These are phyloP conservation scores for Tortrix viridana DNA, from an alignment of 2,888 invertebrate species.

Conservation along the genomic window DNA sequence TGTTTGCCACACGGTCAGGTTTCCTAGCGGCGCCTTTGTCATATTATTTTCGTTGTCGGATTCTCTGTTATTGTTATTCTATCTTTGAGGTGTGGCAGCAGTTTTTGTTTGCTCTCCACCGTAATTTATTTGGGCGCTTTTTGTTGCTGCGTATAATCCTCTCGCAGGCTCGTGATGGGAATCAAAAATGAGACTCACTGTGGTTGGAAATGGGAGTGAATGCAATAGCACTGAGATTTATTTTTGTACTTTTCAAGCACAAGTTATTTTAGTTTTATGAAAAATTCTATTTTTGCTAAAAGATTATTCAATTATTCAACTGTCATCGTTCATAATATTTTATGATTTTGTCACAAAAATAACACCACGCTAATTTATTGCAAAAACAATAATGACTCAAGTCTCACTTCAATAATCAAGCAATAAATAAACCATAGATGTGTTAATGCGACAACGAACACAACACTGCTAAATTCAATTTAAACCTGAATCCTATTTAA, in stretches of 20 bases:
- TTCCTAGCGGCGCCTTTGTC: constrained; percentile 55
- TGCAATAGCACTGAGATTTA: constrained; percentile 18
- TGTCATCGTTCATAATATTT: too few relatives aligned
- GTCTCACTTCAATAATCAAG: constrained; percentile 30
- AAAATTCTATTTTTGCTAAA: too few relatives aligned
- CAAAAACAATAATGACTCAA: constrained; percentile 23
- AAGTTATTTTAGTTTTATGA: constrained; percentile 14
- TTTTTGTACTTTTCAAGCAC: neutral
- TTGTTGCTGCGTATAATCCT: constrained; percentile 59
- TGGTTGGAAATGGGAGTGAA: constrained; percentile 43
- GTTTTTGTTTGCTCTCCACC: constrained; percentile 62
- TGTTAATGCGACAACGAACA: constrained; percentile 28
- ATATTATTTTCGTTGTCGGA: constrained; percentile 65
- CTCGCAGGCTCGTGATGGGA: constrained; percentile 44
- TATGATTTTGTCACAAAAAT: neutral
- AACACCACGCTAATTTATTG: constrained; percentile 23
- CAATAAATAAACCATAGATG: constrained; percentile 34
- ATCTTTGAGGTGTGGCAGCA: constrained; percentile 68
- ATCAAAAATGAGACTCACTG: constrained; percentile 43
- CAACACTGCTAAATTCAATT: constrained; percentile 28
- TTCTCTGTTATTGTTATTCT: constrained; percentile 75
- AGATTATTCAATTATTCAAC: too few relatives aligned
- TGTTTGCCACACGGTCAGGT: constrained; percentile 62
- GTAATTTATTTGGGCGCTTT: constrained; percentile 66
- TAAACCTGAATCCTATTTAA: constrained; percentile 26